phyloP scores from a whole-genome alignment of 1,140 invertebrate species.

The Aphelenchoides avenae region DNA sequence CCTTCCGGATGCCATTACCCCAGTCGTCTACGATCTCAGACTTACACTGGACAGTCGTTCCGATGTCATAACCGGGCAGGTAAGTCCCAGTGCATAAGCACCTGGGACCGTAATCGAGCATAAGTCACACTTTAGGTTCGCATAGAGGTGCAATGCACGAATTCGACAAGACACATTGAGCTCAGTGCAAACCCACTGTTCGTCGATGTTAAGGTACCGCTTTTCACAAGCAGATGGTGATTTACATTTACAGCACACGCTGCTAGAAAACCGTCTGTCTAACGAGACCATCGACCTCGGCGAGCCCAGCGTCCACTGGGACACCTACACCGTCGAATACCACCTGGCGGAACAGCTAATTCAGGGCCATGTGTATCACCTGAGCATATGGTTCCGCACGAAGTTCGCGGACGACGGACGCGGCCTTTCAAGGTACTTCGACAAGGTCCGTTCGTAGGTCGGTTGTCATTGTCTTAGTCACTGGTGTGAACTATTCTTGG shows the following conservation, averaged over 20 bases:
- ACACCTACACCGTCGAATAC: background rate
- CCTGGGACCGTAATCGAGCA: background rate
- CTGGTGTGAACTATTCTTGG: background rate
- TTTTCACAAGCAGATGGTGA: background rate
- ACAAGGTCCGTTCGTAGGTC: background rate
- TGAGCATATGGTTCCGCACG: background rate
- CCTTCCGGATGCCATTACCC: background rate
- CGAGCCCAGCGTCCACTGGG: background rate
- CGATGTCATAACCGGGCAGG: constrained; percentile 3
- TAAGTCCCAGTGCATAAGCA: background rate
- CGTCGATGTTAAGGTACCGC: background rate
- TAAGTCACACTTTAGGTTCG: background rate
- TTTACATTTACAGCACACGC: background rate
- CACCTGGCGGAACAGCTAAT: background rate
- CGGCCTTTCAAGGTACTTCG: background rate
- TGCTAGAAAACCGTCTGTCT: constrained; percentile 1
- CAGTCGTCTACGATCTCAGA: constrained; percentile 2
- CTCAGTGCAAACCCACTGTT: background rate
- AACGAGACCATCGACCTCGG: background rate
- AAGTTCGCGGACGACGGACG: background rate
- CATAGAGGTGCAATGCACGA: constrained; percentile 5
- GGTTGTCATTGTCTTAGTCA: background rate
- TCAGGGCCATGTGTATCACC: background rate
- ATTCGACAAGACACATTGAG: background rate
- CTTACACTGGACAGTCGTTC: constrained; percentile 3